Percentiles rank a stretch among this genome's conserved stretches.
phyloP scores from a whole-genome alignment of 35 echinoderm and acorn worm species.

The Acanthaster planci region DNA sequence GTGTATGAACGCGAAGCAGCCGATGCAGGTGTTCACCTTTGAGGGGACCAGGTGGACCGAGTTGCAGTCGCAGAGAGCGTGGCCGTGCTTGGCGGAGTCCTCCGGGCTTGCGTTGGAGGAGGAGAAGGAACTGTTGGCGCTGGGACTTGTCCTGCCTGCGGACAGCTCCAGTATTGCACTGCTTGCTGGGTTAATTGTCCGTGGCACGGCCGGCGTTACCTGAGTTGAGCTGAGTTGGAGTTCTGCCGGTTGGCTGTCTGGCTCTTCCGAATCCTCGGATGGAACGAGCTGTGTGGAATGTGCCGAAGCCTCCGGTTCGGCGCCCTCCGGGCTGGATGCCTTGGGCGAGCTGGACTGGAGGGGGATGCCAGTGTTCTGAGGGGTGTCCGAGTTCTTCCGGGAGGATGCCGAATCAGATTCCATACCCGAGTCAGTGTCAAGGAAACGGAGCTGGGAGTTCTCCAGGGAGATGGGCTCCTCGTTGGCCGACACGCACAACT shows the following conservation, averaged over 20 bases:
- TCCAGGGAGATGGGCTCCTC: slow-evolving; percentile 2
- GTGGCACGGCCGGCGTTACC: slow-evolving; percentile 13
- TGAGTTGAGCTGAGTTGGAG: slow-evolving; percentile 35
- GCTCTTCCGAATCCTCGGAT: not conserved
- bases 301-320: not conserved
- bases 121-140: slow-evolving; percentile 20
- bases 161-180: not conserved
- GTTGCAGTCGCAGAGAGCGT: slow-evolving; percentile 33
- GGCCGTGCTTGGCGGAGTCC: not conserved
- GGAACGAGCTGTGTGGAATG: not conserved
- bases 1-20: slow-evolving; percentile 86
- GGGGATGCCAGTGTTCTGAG: not conserved
- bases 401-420: slow-evolving; percentile 12
- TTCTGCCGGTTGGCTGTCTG: slow-evolving; percentile 28
- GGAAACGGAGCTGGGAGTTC: slow-evolving; percentile 15
- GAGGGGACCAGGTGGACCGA: slow-evolving; percentile 7
- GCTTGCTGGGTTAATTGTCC: not conserved
- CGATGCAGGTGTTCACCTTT: slow-evolving; percentile 49
- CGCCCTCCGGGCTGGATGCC: not conserved
- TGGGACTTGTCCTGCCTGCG: slow-evolving; percentile 30
- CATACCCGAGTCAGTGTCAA: slow-evolving; percentile 18
- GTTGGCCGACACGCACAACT: slow-evolving; percentile 1
- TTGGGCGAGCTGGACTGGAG: not conserved
- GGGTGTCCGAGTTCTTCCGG: slow-evolving; percentile 8
- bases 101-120: not conserved